phyloP scores from a whole-genome alignment of 2,888 invertebrate genomes.

The Euspilapteryx auroguttella region DNA sequence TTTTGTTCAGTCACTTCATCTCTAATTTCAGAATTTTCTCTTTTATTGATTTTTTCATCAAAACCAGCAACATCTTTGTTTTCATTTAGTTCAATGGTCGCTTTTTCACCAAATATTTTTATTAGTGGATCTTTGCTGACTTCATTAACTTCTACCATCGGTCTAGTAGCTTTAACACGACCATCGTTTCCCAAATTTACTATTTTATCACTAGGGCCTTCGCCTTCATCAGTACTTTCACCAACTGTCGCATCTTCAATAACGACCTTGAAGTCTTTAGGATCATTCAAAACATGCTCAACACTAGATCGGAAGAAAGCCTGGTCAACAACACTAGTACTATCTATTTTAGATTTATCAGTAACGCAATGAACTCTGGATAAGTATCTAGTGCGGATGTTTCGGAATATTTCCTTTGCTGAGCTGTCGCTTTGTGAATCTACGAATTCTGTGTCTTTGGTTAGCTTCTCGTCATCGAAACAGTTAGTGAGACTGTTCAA shows the following conservation, averaged over 20 bases:
- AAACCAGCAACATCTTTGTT: too few relatives aligned
- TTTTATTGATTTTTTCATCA: too few relatives aligned
- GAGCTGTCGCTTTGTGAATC: slow-evolving; percentile 33
- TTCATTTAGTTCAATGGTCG: too few relatives aligned
- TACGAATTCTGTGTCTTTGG: slow-evolving; percentile 22
- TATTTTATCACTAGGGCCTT: too few relatives aligned
- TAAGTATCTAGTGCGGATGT: slow-evolving; percentile 40
- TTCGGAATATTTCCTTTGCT: slow-evolving; percentile 37
- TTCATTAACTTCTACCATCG: too few relatives aligned
- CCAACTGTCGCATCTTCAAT: slow-evolving; percentile 34
- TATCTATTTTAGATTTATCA: slow-evolving; percentile 21
- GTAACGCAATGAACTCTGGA: slow-evolving; percentile 41
- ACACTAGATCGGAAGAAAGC: slow-evolving; percentile 29
- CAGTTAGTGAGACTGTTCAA: slow-evolving; percentile 20
- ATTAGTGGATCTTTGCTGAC: slow-evolving; percentile 10
- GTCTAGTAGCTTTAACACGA: too few relatives aligned
- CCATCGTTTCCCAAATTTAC: slow-evolving; percentile 12
- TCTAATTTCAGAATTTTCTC: too few relatives aligned
- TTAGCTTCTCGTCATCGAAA: slow-evolving; percentile 28
- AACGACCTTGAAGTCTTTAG: slow-evolving; percentile 18
- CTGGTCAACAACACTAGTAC: slow-evolving; percentile 29
- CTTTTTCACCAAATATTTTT: too few relatives aligned
- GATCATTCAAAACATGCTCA: slow-evolving; percentile 12
- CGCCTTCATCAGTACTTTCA: slow-evolving; percentile 32
- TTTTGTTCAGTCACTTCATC: too few relatives aligned